These are phyloP conservation scores for Castor canadensis DNA, from an alignment of 2,113 vertebrate species.

Conservation along the genomic window DNA sequence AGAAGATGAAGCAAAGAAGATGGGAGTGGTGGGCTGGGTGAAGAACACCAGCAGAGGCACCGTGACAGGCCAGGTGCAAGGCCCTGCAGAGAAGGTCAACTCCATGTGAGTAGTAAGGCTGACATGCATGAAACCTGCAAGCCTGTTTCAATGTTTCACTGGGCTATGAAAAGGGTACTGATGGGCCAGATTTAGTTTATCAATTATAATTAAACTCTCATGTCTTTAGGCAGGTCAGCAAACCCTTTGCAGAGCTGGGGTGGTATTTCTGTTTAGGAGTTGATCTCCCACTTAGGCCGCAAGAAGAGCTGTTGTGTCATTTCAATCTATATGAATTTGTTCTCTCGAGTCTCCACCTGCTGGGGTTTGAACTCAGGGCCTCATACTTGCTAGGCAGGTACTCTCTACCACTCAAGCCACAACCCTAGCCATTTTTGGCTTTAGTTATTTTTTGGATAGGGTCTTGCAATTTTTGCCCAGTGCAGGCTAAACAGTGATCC, in stretches of 20 bases:
- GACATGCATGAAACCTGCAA: background rate
- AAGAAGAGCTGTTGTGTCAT: background rate
- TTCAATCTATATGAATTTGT: background rate
- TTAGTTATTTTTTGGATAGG: too few species aligned
- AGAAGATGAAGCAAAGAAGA: slow-evolving; percentile 90
- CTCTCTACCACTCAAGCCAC: too few species aligned
- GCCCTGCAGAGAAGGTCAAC: slow-evolving; percentile 88
- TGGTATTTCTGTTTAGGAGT: background rate
- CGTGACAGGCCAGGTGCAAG: slow-evolving; percentile 93
- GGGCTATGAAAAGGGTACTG: background rate
- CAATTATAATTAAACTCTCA: background rate
- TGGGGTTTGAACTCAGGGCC: too few species aligned
- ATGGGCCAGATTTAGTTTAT: background rate
- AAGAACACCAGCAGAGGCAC: slow-evolving; percentile 92
- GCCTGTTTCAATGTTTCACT: background rate
- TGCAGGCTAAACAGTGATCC: too few species aligned
- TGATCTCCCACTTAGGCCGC: background rate
- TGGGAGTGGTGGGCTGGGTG: slow-evolving; percentile 95
- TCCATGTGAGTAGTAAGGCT: slow-evolving; percentile 90
- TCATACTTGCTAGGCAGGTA: too few species aligned
- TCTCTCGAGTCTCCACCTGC: too few species aligned
- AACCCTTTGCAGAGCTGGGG: background rate
- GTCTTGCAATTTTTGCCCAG: too few species aligned
- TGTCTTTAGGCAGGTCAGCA: background rate
- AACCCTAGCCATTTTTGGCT: too few species aligned